These are phyloP conservation scores for Zaprionus ornatus DNA, from an alignment of 1,140 invertebrate genomes.

Conservation along the genomic window DNA sequence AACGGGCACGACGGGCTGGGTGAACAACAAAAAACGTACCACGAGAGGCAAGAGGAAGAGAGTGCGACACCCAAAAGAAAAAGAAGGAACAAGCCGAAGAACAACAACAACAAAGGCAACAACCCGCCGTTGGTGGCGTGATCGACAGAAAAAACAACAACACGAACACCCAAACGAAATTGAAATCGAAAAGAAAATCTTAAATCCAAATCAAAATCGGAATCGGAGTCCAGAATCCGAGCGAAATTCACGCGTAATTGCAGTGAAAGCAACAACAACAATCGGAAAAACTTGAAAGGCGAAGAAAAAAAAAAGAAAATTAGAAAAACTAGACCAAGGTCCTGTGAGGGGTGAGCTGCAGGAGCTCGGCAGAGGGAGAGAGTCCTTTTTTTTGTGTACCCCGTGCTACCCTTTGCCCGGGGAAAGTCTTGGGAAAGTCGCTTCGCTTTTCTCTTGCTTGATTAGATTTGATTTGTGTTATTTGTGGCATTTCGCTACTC, in stretches of 20 bases:
- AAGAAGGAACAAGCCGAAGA: conserved; percentile 41
- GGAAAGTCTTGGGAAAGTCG: conserved; percentile 61
- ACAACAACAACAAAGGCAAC: conserved; percentile 12
- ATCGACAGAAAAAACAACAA: conserved; percentile 16
- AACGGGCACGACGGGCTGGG: conserved; percentile 33
- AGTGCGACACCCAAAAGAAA: conserved; percentile 58
- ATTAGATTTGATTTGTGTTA: conserved; percentile 79
- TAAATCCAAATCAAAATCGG: conserved; percentile 51
- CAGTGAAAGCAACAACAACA: conserved; percentile 49
- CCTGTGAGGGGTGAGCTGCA: conserved; percentile 62
- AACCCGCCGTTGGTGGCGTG: conserved; percentile 33
- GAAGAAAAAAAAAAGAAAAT: conserved; percentile 7
- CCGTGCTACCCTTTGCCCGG: conserved; percentile 44
- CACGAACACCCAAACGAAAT: conserved; percentile 24
- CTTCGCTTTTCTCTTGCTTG: conserved; percentile 66
- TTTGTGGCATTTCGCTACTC: conserved; percentile 70
- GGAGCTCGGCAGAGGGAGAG: not conserved
- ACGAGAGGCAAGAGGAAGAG: conserved; percentile 34
- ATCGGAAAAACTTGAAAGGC: conserved; percentile 10
- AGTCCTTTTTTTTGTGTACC: conserved; percentile 10
- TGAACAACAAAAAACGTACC: conserved; percentile 25
- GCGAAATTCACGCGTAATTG: conserved; percentile 56
- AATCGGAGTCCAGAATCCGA: conserved; percentile 41
- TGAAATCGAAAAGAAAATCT: conserved; percentile 52
- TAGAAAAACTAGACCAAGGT: conserved; percentile 64